Conservation (phyloP, 2,113 vertebrate species). For the Myocastor coypus region DNA sequence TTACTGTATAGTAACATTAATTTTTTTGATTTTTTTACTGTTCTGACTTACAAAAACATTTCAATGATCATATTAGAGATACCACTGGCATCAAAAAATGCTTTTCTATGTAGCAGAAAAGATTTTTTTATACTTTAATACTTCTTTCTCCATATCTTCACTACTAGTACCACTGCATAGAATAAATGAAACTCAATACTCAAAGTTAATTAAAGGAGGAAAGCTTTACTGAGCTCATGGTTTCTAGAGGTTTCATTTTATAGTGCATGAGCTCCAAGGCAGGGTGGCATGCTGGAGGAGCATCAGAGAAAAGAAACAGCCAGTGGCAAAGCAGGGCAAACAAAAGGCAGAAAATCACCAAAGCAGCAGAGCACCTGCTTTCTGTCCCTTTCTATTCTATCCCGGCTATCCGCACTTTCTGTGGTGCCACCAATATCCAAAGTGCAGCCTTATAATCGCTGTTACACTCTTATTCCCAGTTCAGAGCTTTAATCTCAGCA, state of each 20-base stretch:
- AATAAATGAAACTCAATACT: neutral
- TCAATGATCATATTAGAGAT: neutral
- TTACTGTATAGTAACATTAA: neutral
- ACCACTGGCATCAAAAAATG: neutral
- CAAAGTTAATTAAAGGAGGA: neutral
- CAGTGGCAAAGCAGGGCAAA: neutral
- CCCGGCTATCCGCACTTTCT: neutral
- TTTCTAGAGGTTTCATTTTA: neutral
- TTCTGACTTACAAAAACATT: neutral
- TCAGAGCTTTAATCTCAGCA: neutral
- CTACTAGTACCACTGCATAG: neutral
- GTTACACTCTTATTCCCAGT: neutral
- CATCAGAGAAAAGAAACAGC: neutral
- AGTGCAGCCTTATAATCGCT: neutral
- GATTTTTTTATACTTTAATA: neutral
- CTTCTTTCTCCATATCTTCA: neutral
- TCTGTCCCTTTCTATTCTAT: neutral
- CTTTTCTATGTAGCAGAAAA: neutral
- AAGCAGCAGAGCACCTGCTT: neutral
- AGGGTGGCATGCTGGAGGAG: neutral
- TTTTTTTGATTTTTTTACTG: neutral
- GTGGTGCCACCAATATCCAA: neutral
- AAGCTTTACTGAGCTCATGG: neutral
- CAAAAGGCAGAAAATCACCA: neutral
- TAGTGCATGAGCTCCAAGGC: neutral